Percentiles rank a stretch among this genome's conserved stretches.
phyloP scores from a whole-genome alignment of 2,797 vertebrate genomes.

The Limosa lapponica region DNA sequence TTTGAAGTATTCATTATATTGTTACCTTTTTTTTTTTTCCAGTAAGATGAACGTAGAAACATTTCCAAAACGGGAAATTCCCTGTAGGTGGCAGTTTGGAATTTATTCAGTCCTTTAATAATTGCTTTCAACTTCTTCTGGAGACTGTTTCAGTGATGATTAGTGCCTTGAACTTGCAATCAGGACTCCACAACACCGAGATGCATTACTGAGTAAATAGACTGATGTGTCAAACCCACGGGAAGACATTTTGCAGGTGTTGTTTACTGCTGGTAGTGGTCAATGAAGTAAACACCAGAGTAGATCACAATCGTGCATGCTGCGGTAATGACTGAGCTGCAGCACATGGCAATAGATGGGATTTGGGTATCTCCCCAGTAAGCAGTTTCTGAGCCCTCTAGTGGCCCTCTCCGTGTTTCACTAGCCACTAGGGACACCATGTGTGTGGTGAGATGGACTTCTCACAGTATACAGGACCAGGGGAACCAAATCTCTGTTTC shows the following conservation, averaged over 20 bases:
- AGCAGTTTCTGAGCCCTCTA: not conserved
- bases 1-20: not conserved
- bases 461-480: rapidly evolving
- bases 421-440: not conserved
- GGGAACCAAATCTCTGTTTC: not conserved
- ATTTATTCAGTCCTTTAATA: not conserved
- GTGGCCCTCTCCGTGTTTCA: not conserved
- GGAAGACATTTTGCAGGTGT: not conserved
- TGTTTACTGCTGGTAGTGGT: not conserved
- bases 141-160: not conserved
- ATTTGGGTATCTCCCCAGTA: not conserved
- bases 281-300: not conserved
- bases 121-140: not conserved
- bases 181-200: not conserved
- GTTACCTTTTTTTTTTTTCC: not conserved
- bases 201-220: rapidly evolving
- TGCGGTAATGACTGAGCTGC: rapidly evolving
- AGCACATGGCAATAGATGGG: rapidly evolving
- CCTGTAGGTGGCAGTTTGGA: not conserved
- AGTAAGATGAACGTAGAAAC: not conserved
- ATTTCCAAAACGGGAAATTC: not conserved
- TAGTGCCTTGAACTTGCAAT: not conserved
- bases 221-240: not conserved
- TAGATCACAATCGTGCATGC: rapidly evolving
- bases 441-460: rapidly evolving